Base-by-base conservation (phyloP, 2,888 invertebrate species). In the Pseudanteris insignis region DNA sequence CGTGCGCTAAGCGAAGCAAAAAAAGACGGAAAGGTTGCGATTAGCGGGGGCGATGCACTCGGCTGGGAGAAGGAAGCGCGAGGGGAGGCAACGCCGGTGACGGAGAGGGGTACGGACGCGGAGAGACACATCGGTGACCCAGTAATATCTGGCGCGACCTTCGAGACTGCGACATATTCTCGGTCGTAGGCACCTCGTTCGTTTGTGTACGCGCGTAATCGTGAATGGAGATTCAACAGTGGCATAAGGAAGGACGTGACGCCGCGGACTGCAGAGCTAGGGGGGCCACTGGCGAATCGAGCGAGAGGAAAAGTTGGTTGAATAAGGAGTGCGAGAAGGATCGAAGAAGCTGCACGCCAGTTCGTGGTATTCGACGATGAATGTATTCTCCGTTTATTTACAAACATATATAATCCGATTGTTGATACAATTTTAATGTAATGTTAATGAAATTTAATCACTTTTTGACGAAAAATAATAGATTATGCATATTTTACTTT, bases 141-240 rank as follows among this genome's bases (percentile, higher is more conserved):
- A 60, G 60, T 54, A 54, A 43, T 48, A 60, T 48, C 43, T 48
- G 60, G 37, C 43, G 30, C 54, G 53, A 60, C 60, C 60, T 60
- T 48, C 54, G 54, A 44, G 48, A 48, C 54, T 32, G 44, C 54
- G 60, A 60, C 47, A 60, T 44, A 44, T 48, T 54, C 53, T 48
- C 38, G 54, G 33, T 50, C 58, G 43, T 32, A 57, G 48, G 32
- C 43, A 43, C 30, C 34, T 57, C 32, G 36, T 36, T 44, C 30
- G 51, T 46, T 36, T 48, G 47, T 47, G 43, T 37, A 37, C 32
- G 37, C 44, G 43, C 33, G 48, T 21, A 37, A 26, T 51, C 14
- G 50, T 59, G 53, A 47, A 53, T 60, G 60, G 53, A 46, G 51
- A 30, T 40, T 40, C 58, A 57, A 43, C 48, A 28, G 41, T 25